These are phyloP conservation scores for Falco rusticolus DNA, from an alignment of 2,797 vertebrate genomes.

Conservation along the genomic window DNA sequence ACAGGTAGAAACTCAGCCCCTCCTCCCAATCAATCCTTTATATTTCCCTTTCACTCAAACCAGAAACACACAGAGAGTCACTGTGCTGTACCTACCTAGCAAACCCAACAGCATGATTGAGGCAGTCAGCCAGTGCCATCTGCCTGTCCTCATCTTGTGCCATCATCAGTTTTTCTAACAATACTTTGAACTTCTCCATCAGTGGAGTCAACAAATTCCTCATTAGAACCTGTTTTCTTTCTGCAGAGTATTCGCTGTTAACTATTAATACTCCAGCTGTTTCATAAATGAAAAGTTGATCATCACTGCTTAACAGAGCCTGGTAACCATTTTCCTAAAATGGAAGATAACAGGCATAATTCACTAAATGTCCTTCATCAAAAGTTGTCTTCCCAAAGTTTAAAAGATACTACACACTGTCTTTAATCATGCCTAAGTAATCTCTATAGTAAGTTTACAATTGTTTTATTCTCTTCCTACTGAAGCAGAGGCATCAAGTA, in stretches of 20 bases:
- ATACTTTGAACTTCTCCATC: slow-evolving; percentile 92
- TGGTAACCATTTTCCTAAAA: slow-evolving; percentile 93
- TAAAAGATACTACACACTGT: not conserved
- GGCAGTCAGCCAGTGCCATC: slow-evolving; percentile 88
- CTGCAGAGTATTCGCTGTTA: slow-evolving; percentile 89
- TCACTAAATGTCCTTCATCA: not conserved
- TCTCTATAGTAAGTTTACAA: not conserved
- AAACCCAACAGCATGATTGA: slow-evolving; percentile 95
- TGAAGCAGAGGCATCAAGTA: not conserved
- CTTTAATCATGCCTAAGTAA: not conserved
- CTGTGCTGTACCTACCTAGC: slow-evolving; percentile 82
- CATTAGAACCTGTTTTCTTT: slow-evolving; percentile 94
- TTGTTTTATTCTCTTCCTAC: not conserved
- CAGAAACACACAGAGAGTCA: not conserved
- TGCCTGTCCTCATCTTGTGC: slow-evolving; percentile 92
- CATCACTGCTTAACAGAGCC: slow-evolving; percentile 91
- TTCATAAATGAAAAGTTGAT: slow-evolving; percentile 98
- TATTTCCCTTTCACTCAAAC: not conserved
- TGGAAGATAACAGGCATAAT: slow-evolving; percentile 19
- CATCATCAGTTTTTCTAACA: slow-evolving; percentile 88
- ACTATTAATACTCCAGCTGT: slow-evolving; percentile 94
- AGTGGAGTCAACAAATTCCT: slow-evolving; percentile 91
- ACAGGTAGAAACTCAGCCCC: not conserved
- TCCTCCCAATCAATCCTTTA: not conserved
- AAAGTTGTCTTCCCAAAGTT: not conserved